These are phyloP conservation scores for Melanerpes formicivorus DNA, from an alignment of 2,113 vertebrate genomes.

Conservation along the genomic window DNA sequence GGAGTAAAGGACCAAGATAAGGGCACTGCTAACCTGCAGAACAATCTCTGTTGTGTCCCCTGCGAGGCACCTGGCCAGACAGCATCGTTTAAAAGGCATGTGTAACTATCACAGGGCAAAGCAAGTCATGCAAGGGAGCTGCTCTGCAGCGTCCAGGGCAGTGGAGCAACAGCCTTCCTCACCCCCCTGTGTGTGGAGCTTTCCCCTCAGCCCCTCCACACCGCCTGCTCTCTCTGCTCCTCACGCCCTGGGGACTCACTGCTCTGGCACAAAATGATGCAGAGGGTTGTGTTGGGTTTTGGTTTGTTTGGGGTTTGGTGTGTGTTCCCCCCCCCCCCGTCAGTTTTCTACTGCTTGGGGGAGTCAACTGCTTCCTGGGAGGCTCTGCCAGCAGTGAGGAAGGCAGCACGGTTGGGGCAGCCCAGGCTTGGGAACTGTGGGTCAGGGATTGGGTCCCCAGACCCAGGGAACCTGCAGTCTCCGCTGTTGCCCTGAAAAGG, in stretches of 20 bases:
- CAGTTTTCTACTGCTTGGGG: not conserved
- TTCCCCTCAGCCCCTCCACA: rapidly evolving
- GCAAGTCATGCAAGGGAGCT: rapidly evolving
- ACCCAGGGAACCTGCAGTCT: not conserved
- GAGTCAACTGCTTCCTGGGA: not conserved
- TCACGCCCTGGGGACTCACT: not conserved
- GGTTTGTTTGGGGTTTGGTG: not conserved
- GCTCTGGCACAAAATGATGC: not conserved
- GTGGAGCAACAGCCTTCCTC: rapidly evolving
- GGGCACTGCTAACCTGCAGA: not conserved
- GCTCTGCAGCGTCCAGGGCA: not conserved
- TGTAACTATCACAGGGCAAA: rapidly evolving
- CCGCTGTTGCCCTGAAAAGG: rapidly evolving
- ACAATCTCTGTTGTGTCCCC: not conserved
- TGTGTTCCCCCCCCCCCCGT: not conserved
- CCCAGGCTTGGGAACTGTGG: rapidly evolving
- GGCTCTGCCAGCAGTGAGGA: not conserved
- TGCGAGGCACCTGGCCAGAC: not conserved
- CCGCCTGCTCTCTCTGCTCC: not conserved
- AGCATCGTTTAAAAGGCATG: not conserved
- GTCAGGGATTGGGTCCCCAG: not conserved
- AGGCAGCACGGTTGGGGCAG: not conserved
- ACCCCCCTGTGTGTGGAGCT: rapidly evolving
- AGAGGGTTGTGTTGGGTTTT: no score
- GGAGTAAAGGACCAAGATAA: not conserved